Evolutionary conservation across 2,113 vertebrate species (phyloP), one percentile per base, ranked within the genome.

Genomic region (Puntigrus tetrazona): DNA sequence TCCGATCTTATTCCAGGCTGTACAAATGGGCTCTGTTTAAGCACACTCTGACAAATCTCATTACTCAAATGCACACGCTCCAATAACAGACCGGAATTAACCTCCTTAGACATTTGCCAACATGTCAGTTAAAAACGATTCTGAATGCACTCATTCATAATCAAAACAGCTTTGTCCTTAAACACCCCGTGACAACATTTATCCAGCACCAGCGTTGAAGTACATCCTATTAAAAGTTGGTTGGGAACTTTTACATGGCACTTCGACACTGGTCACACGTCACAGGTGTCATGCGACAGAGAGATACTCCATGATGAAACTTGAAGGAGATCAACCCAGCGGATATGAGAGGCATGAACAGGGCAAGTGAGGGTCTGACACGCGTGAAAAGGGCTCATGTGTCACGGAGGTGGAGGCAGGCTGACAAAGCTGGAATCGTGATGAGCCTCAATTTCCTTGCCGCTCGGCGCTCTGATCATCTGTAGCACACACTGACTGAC

Each of bases 31-130:
- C 2, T 87, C 59, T 76, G 84, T 80, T 89, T 84, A 88, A 80
- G 38, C 57, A 86, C 80, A 85, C 57, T 83, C 69, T 82, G 84
- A 88, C 86, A 90, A 74, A 69, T 84, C 87, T 88, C 78, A 76
- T 91, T 89, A 88, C 91, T 91, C 67, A 88, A 87, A 91, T 84
- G n/a, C 38, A 5, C 27, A 78, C 86, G 57, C 76, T 87, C 85
- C 84, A 85, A 86, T 86, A 90, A 85, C 78, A 87, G 87, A 92
- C 90, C 41, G 84, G 88, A 80, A 92, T 90, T 88, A 91, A 88
- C 59, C n/a, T 85, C 43, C 57, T 76, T 67, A 77, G 57, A 83
- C 78, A 90, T 89, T 81, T 85, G 69, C 88, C 86, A 88, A 87
- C 25, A 18, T 73, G 67, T 82, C 80, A 73, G 67, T 52, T 31